These are phyloP conservation scores for Thelaira solivaga DNA, from an alignment of 2,888 invertebrate species.

Conservation along the genomic window DNA sequence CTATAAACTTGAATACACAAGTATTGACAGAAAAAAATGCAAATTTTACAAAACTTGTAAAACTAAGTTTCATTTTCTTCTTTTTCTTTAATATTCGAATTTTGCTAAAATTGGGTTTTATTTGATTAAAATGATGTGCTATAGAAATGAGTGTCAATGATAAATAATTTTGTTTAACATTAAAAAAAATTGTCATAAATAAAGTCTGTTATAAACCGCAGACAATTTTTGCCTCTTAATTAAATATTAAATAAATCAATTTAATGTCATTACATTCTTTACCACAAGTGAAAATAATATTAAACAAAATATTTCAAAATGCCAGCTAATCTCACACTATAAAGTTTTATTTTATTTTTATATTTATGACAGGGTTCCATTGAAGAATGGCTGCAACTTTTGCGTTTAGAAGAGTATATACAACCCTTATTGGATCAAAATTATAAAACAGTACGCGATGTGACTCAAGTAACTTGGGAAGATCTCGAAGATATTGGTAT, in stretches of 20 bases:
- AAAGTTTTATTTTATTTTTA: not conserved
- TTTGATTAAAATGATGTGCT: constrained; percentile 22
- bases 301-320: not conserved
- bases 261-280: too few relatives aligned
- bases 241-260: constrained; percentile 23
- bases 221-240: constrained; percentile 23
- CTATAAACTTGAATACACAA: not conserved
- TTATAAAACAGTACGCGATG: constrained; percentile 94
- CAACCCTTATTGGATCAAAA: constrained; percentile 94
- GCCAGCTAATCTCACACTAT: not conserved
- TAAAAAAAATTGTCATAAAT: constrained; percentile 25
- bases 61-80: too few relatives aligned
- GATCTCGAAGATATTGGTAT: constrained; percentile 98
- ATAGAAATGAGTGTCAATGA: constrained; percentile 45
- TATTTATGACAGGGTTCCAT: constrained; percentile 85
- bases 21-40: not conserved
- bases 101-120: not conserved
- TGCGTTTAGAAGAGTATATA: constrained; percentile 94
- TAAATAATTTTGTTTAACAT: constrained; percentile 21
- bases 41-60: constrained; percentile 1
- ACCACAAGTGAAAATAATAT: too few relatives aligned
- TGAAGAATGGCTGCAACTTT: constrained; percentile 94
- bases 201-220: constrained; percentile 28
- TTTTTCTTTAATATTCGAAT: too few relatives aligned
- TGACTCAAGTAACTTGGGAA: constrained; percentile 98